phyloP scores from a whole-genome alignment of 2,888 invertebrate genomes.

The Petrolisthes manimaculis region DNA sequence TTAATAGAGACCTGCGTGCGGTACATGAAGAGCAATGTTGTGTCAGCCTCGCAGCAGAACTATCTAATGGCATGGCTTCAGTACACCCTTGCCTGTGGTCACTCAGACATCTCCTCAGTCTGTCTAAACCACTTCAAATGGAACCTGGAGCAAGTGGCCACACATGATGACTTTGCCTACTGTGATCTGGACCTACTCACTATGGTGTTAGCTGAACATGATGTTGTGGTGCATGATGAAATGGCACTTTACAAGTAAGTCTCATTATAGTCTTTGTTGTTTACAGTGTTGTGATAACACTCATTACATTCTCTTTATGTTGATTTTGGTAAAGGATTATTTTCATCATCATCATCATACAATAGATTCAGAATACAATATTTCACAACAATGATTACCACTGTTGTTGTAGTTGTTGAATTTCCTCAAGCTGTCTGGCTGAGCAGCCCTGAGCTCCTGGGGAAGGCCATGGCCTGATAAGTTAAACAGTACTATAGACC shows the following conservation, averaged over 20 bases:
- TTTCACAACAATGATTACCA: too few relatives aligned
- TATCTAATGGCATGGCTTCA: slow-evolving; percentile 91
- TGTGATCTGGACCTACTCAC: slow-evolving; percentile 85
- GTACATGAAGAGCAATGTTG: slow-evolving; percentile 89
- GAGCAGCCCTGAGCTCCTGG: too few relatives aligned
- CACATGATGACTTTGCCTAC: slow-evolving; percentile 82
- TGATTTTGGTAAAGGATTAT: background rate
- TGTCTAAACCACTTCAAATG: slow-evolving; percentile 77
- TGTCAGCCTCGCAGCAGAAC: slow-evolving; percentile 84
- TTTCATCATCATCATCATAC: background rate
- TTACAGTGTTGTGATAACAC: too few relatives aligned
- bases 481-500: too few relatives aligned
- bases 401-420: too few relatives aligned
- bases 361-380: background rate
- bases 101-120: slow-evolving; percentile 76
- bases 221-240: slow-evolving; percentile 90
- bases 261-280: background rate
- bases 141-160: slow-evolving; percentile 81
- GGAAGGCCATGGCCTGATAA: too few relatives aligned
- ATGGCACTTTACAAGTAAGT: slow-evolving; percentile 81
- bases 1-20: slow-evolving; percentile 84
- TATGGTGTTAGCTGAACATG: slow-evolving; percentile 84
- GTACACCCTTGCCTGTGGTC: slow-evolving; percentile 87
- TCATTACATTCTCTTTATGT: too few relatives aligned
- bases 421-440: too few relatives aligned